Percentiles rank a stretch among this genome's conserved stretches.
Evolutionary conservation across 2,888 invertebrate species (phyloP).

Genomic region (Sarcophaga variegata): DNA sequence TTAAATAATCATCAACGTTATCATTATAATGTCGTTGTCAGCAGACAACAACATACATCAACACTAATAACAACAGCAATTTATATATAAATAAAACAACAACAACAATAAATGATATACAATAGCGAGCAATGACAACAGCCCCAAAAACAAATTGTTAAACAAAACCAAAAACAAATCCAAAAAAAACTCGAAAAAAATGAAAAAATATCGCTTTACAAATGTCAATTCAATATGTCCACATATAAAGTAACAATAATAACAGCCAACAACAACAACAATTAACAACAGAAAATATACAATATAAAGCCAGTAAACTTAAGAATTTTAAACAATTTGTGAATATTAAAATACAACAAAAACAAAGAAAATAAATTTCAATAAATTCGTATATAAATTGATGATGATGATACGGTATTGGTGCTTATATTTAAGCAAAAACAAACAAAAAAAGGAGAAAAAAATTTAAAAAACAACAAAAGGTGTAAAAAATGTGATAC

Average conservation of each 20-base stretch:
- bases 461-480: neutral
- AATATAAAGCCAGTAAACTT: neutral
- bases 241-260: constrained; percentile 43
- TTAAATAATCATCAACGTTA: constrained; percentile 14
- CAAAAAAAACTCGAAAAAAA: neutral
- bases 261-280: constrained; percentile 30
- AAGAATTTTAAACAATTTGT: constrained; percentile 28
- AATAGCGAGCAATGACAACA: constrained; percentile 15
- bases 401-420: constrained; percentile 23
- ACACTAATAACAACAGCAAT: constrained; percentile 41
- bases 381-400: constrained; percentile 10
- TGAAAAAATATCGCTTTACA: constrained; percentile 60
- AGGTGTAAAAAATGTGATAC: constrained; percentile 56
- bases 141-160: neutral
- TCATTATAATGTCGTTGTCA: constrained; percentile 60
- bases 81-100: neutral
- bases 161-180: constrained; percentile 21
- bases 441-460: neutral
- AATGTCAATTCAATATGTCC: constrained; percentile 58
- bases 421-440: constrained; percentile 14
- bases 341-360: neutral
- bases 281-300: neutral
- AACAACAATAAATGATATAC: constrained; percentile 11
- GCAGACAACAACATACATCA: constrained; percentile 64
- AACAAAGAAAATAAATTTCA: constrained; percentile 7